Percentiles rank a stretch among this genome's conserved stretches.
phyloP scores from a whole-genome alignment of 2,113 vertebrate species.

The Speoplatyrhinus poulsoni region DNA sequence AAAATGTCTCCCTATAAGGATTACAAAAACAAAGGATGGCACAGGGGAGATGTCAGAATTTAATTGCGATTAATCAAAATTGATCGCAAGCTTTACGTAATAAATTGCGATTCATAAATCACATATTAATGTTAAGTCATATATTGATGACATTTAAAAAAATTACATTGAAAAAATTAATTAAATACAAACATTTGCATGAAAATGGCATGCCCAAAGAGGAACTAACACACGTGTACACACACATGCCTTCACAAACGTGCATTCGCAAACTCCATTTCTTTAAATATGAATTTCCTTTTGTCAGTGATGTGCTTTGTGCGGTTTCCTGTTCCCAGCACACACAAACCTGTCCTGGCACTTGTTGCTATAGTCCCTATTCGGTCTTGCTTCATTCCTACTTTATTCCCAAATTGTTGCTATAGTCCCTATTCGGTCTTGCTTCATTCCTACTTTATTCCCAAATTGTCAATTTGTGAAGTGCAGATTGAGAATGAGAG shows the following conservation, averaged over 20 bases:
- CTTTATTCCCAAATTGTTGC: constrained; percentile 35
- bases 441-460: constrained; percentile 51
- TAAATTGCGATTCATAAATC: too few species aligned
- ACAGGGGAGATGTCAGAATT: constrained; percentile 41
- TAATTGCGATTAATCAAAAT: not conserved
- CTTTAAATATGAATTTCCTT: constrained; percentile 73
- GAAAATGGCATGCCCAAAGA: too few species aligned
- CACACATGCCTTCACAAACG: constrained; percentile 3
- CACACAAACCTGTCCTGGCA: constrained; percentile 69
- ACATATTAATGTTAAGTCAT: too few species aligned
- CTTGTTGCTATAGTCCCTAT: constrained; percentile 39
- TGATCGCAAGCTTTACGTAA: not conserved
- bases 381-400: constrained; percentile 46
- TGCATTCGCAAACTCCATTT: constrained; percentile 49
- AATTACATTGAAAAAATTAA: too few species aligned
- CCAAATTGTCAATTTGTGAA: not conserved
- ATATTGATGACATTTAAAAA: too few species aligned
- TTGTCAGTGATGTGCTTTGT: constrained; percentile 66
- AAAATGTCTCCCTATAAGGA: constrained; percentile 62
- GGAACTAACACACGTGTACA: too few species aligned
- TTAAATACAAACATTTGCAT: too few species aligned
- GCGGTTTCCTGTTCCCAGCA: constrained; percentile 74
- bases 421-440: constrained; percentile 36
- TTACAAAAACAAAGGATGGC: constrained; percentile 55
- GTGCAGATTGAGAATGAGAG: not conserved